These are phyloP conservation scores for Dromaius novaehollandiae DNA, from an alignment of 2,113 vertebrate species.

Conservation along the genomic window DNA sequence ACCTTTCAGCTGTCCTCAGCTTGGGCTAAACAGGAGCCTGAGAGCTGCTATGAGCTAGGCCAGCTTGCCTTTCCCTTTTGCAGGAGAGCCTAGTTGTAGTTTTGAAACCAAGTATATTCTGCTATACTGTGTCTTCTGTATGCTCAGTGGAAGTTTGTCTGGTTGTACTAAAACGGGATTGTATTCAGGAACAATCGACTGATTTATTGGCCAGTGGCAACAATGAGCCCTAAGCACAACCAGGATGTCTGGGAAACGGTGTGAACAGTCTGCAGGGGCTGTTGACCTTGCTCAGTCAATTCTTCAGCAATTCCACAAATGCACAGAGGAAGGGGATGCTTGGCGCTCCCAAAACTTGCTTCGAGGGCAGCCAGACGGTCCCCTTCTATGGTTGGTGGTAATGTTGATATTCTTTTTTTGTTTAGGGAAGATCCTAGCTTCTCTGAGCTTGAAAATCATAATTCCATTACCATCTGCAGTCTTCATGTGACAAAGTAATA, in stretches of 20 bases:
- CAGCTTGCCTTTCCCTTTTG: neutral
- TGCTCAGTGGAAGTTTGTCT: neutral
- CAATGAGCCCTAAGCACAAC: too few relatives aligned
- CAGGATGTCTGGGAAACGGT: neutral
- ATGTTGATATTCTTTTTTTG: neutral
- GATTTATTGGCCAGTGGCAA: too few relatives aligned
- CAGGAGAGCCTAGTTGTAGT: neutral
- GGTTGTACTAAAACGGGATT: neutral
- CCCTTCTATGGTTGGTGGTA: neutral
- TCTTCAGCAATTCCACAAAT: neutral
- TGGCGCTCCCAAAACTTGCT: too few relatives aligned
- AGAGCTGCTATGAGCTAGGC: neutral
- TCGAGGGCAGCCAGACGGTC: neutral
- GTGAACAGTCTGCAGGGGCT: neutral
- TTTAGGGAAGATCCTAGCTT: neutral
- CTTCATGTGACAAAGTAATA: neutral
- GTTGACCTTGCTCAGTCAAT: neutral
- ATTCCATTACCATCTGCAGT: neutral
- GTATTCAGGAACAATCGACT: neutral
- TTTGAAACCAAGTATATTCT: too few relatives aligned
- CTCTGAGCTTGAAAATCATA: neutral
- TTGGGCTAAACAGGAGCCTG: too few relatives aligned
- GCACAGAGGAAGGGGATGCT: neutral
- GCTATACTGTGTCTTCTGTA: rapidly evolving
- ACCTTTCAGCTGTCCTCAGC: neutral